Conservation (phyloP, 1,140 invertebrate genomes). For the Amyelois transitella region DNA sequence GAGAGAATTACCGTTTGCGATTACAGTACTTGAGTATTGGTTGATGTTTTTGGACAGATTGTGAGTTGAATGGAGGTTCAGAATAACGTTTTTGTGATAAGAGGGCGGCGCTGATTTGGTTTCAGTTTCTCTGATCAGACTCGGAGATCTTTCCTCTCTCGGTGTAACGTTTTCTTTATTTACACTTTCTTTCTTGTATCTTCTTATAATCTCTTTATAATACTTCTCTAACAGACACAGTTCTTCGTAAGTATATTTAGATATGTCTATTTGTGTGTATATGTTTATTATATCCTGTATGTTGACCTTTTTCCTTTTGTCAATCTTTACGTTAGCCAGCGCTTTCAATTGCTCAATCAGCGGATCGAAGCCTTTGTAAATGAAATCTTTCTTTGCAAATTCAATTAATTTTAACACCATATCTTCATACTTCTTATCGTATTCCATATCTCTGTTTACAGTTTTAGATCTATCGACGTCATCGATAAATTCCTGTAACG, state of each 20-base stretch:
- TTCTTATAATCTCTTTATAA: constrained; percentile 64
- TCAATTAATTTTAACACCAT: constrained; percentile 65
- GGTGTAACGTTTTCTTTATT: constrained; percentile 49
- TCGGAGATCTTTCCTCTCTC: constrained; percentile 19
- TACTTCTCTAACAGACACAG: constrained; percentile 55
- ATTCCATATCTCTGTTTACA: constrained; percentile 58
- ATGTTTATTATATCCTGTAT: constrained; percentile 57
- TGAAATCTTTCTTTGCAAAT: constrained; percentile 66
- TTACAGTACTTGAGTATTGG: constrained; percentile 24
- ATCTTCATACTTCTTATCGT: constrained; percentile 64
- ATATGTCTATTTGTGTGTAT: constrained; percentile 52
- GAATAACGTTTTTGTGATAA: constrained; percentile 36
- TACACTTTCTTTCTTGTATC: constrained; percentile 43
- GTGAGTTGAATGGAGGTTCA: constrained; percentile 35
- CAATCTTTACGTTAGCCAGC: constrained; percentile 52
- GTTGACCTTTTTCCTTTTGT: constrained; percentile 39
- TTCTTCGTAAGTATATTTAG: constrained; percentile 61
- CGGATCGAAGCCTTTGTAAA: constrained; percentile 72
- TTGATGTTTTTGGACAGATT: constrained; percentile 33
- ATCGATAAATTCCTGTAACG: constrained; percentile 58
- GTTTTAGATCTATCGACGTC: constrained; percentile 60
- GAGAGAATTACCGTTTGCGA: constrained; percentile 24
- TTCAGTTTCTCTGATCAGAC: constrained; percentile 20
- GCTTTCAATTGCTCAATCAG: constrained; percentile 62
- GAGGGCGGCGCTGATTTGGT: constrained; percentile 26